These are phyloP conservation scores for Anthrax anthrax DNA, from an alignment of 2,888 invertebrate genomes.

Conservation along the genomic window DNA sequence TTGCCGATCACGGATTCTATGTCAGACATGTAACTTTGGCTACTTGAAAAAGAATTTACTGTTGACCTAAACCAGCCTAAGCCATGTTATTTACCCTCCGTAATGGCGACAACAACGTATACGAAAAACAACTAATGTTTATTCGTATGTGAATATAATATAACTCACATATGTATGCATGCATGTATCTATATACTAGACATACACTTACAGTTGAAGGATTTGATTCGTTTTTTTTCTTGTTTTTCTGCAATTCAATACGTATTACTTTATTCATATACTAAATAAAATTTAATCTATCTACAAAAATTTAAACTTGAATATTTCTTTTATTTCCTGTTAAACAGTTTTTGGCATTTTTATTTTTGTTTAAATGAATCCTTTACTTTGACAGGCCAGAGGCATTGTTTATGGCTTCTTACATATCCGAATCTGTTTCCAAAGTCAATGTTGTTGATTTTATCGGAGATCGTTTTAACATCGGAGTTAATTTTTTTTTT, in stretches of 20 bases:
- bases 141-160: no score
- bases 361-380: conserved; percentile 1
- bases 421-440: background rate
- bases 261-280: no score
- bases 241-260: no score
- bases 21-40: conserved; percentile 34
- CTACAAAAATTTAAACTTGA: background rate
- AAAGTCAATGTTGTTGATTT: conserved; percentile 18
- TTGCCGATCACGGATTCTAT: conserved; percentile 36
- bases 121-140: no score
- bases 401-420: conserved; percentile 10
- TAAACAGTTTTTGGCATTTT: conserved; percentile 1
- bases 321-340: background rate
- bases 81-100: conserved; percentile 9
- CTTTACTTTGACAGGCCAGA: conserved; percentile 11
- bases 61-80: conserved; percentile 10
- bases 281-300: no score
- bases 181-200: no score
- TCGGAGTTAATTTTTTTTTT: conserved; percentile 4
- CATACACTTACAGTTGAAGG: no score
- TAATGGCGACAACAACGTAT: conserved; percentile 6
- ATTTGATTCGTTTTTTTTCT: no score
- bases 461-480: conserved; percentile 15
- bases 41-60: conserved; percentile 20
- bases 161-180: no score